Base-by-base conservation (phyloP, 64 coral and sea anemone genomes). In the Pocillopora damicornis region DNA sequence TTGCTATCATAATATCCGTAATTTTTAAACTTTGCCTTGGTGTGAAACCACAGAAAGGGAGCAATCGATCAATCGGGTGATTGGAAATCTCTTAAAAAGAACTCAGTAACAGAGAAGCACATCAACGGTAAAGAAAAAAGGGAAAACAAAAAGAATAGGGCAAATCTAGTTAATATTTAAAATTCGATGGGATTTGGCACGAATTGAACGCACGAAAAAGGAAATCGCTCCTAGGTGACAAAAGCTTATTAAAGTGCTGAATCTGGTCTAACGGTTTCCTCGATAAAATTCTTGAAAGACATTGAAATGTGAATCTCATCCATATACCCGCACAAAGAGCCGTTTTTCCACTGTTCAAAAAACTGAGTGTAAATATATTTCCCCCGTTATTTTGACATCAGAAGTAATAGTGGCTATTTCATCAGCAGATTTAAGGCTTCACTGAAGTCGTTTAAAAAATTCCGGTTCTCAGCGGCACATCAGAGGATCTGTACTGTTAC, bases 1-100 rank as follows among this genome's bases (percentile, higher is more conserved):
- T 22, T 65, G 23, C 18, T n/a, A 71, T 20, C 22, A 23, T 20
- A n/a, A 23, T 71, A 71, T 71, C 67, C 67, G 25, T 71, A 20
- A 69, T 67, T 67, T 66, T 17, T 22, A 38, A 67, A 67, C 17
- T 16, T 45, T 45, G 45, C 30, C 26, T 35, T 45, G 80, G 25
- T 14, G 18, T 63, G 38, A 83, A 45, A 20, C 80, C 80, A 83
- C 80, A 83, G 13, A 83, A 66, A 51, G 35, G 9, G 35, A 81
- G 7, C 37, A 63, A 35, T 17, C 9, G 2, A 20, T 23, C 20
- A n/a, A 9, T n/a, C 5, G 5, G n/a, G 25, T 23, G 22, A 1
- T 71, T 20, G 67, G 20, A 77, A 77, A 1, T 22, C 9, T 4
- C 26, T 16, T 6, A 79, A n/a, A n/a, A 4, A 59, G 9, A 25